Conservation (phyloP, 2,797 vertebrate species). For the Muraenolepis orangiensis region DNA sequence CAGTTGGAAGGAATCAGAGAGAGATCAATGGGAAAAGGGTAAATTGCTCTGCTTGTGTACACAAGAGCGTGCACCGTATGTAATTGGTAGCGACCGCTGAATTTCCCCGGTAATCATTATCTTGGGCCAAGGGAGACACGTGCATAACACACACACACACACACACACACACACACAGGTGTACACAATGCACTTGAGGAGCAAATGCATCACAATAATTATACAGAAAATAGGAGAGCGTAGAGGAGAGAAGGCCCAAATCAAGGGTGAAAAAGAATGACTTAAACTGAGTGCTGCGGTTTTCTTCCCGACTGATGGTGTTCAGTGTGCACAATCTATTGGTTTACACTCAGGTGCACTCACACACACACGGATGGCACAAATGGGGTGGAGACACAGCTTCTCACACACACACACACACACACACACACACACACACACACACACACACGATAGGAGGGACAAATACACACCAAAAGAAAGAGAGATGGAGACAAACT, state of each 20-base stretch:
- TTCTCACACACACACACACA: slow-evolving; percentile 23
- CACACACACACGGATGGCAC: not conserved
- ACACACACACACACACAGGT: slow-evolving; percentile 16
- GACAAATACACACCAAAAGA: not conserved
- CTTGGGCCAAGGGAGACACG: slow-evolving; percentile 12
- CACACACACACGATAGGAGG: slow-evolving; percentile 8
- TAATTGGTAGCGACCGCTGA: slow-evolving; percentile 46
- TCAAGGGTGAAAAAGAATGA: not conserved
- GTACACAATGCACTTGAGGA: not conserved
- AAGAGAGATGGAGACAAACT: not conserved
- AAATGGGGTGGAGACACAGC: not conserved
- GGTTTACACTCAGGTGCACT: not conserved
- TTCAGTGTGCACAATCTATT: not conserved
- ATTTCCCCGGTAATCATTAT: slow-evolving; percentile 47
- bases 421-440: slow-evolving; percentile 17
- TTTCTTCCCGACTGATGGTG: not conserved
- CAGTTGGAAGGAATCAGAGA: slow-evolving; percentile 48
- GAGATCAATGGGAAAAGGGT: slow-evolving; percentile 53
- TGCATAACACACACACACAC: slow-evolving; percentile 15
- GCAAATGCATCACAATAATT: not conserved
- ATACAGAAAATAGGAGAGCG: not conserved
- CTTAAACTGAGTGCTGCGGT: not conserved
- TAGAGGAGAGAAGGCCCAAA: not conserved
- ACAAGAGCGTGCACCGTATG: slow-evolving; percentile 40
- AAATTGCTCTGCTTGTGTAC: slow-evolving; percentile 48